These are phyloP conservation scores for Rhagoletis zephyria DNA, from an alignment of 1,140 invertebrate genomes.

Conservation along the genomic window DNA sequence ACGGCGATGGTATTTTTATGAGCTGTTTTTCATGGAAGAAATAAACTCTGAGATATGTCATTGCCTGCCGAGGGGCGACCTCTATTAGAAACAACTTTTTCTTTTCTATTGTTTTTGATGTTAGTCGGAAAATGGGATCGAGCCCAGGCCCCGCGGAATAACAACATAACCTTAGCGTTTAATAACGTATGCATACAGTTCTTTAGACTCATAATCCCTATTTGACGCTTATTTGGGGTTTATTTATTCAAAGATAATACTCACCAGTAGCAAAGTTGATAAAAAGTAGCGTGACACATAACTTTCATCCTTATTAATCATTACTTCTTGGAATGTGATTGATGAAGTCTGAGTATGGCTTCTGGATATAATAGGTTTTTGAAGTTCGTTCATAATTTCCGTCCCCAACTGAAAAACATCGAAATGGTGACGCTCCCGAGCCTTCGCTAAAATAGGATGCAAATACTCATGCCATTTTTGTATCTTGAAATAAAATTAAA, in stretches of 20 bases:
- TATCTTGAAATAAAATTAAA: slow-evolving; percentile 59
- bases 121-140: too few relatives aligned
- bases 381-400: slow-evolving; percentile 62
- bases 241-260: slow-evolving; percentile 18
- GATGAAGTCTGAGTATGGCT: background rate
- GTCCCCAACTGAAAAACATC: slow-evolving; percentile 65
- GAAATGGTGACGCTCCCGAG: slow-evolving; percentile 68
- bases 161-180: too few relatives aligned
- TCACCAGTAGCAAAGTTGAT: slow-evolving; percentile 65
- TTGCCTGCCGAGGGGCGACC: too few relatives aligned
- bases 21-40: too few relatives aligned
- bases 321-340: slow-evolving; percentile 61
- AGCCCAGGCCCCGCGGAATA: too few relatives aligned
- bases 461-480: slow-evolving; percentile 66
- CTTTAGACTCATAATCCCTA: too few relatives aligned
- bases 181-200: too few relatives aligned
- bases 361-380: background rate
- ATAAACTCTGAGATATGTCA: too few relatives aligned
- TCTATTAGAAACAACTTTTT: too few relatives aligned
- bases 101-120: too few relatives aligned
- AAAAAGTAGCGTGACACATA: slow-evolving; percentile 67
- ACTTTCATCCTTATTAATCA: slow-evolving; percentile 62
- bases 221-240: background rate
- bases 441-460: slow-evolving; percentile 63
- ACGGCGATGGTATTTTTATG: too few relatives aligned